Evolutionary conservation across 1,140 invertebrate species (phyloP), one percentile per base, ranked within the genome.

Genomic region (Galleria mellonella): DNA sequence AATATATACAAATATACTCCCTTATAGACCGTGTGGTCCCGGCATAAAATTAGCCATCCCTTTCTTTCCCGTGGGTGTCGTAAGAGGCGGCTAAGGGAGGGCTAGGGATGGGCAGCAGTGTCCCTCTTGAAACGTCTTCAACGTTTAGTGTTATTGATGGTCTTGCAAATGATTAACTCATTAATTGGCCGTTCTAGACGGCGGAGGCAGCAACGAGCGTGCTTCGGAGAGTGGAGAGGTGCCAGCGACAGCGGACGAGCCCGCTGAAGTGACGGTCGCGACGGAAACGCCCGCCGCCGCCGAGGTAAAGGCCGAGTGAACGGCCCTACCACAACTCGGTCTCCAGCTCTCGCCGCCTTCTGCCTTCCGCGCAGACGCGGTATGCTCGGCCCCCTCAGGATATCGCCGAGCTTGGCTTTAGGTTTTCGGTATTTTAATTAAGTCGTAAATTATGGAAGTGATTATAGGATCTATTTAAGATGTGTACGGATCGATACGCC

Each of bases 381-480:
- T 2, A 14, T 11, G 32, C 32, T 8, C 32, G 32, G 12, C 32
- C 11, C 12, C 40, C 42, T 47, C 47, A 43, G 28, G 46, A 54
- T 55, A 54, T 59, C 62, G 55, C 55, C 47, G 43, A 56, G 35
- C 35, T 15, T 4, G 14, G 17, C 63, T 54, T 70, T 76, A 70
- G 54, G 55, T 64, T 73, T 73, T 77, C 70, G 71, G 65, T 83
- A 79, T 74, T 72, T 68, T 76, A 68, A 72, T 69, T 69, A 77
- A 73, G 72, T 76, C 73, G 66, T 83, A 79, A 83, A 83, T 83
- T 83, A 77, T 77, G 64, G 59, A 83, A 81, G 76, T 83, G 72
- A 78, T 74, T 60, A 64, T 77, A 75, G 68, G 61, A 66, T 72
- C 6, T 66, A 69, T 71, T 71, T 67, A 72, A 68, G 66, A 63